Evolutionary conservation across 2,888 invertebrate species (phyloP), one percentile per base, ranked within the genome.

Genomic region (Nesidiocoris tenuis): DNA sequence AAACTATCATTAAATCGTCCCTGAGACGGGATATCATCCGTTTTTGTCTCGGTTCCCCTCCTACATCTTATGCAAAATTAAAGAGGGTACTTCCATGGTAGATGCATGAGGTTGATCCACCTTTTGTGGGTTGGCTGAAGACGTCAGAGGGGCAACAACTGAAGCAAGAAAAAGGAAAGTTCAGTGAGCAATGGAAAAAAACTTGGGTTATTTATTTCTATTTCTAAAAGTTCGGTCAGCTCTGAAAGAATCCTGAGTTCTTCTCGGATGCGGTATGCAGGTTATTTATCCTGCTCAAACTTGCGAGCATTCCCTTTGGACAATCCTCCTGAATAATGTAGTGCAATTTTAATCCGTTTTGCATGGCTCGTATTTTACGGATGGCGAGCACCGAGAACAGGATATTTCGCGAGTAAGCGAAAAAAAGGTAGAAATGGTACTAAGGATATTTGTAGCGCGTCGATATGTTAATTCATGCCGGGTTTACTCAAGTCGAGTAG

Each of bases 1-100:
- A 67, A 67, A 67, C 67, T 67, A 67, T 56, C 67, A 55, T 67
- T 21, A 56, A 22, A 67, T 67, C 67, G 39, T 3, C 39, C 39
- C 39, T 7, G 39, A 39, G 39, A 39, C 39, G 39, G 39, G 39
- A 39, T 39, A 39, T 39, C 39, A 39, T 39, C 39, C 39, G 39
- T 39, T 39, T 39, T 39, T 39, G 39, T 39, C 39, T 12, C 5
- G 39, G 39, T 39, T 7, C 39, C 39, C 39, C 39, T 39, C 39
- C 39, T 39, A 39, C 39, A 39, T 39, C 39, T 39, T 39, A 39
- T 39, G 39, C 39, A 39, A 39, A 39, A 39, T 39, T 39, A 39
- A 39, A 39, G 39, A 39, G 39, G 39, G 39, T 39, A 39, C 39
- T 39, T 39, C 39, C 39, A 39, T 39, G 39, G 39, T 39, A 39